Percentiles rank a stretch among this genome's conserved stretches.
phyloP scores from a whole-genome alignment of 2,888 invertebrate genomes.

The Chymomyza caudatula region DNA sequence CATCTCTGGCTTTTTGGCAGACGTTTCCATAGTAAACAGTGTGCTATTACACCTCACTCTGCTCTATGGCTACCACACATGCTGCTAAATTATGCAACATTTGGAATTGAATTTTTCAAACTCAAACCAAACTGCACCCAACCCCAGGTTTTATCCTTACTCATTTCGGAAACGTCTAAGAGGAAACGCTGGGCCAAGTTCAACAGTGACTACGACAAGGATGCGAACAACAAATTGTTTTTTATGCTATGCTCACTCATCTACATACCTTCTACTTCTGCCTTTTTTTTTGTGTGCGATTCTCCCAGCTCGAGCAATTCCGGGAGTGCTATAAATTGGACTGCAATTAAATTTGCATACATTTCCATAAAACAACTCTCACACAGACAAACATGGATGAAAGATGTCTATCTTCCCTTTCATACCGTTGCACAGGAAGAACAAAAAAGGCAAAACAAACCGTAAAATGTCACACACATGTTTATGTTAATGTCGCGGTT shows the following conservation, averaged over 20 bases:
- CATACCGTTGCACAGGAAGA: background rate
- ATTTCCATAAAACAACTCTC: slow-evolving; percentile 58
- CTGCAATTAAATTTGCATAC: slow-evolving; percentile 71
- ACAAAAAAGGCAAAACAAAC: slow-evolving; percentile 18
- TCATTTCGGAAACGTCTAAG: slow-evolving; percentile 43
- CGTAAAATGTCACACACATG: slow-evolving; percentile 67
- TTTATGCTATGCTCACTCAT: slow-evolving; percentile 53
- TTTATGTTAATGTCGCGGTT: slow-evolving; percentile 50
- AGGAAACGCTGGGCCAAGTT: background rate
- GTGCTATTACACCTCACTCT: background rate
- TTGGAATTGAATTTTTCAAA: slow-evolving; percentile 66
- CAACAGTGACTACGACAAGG: background rate
- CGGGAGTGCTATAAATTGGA: slow-evolving; percentile 55
- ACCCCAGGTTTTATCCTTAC: slow-evolving; percentile 10
- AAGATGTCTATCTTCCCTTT: background rate
- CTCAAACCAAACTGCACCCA: slow-evolving; percentile 48
- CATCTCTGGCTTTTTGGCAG: background rate
- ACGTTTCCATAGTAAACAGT: background rate
- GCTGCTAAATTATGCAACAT: slow-evolving; percentile 67
- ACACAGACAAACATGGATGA: background rate
- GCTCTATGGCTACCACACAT: slow-evolving; percentile 22
- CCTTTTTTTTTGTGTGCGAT: background rate
- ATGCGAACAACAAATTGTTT: slow-evolving; percentile 56
- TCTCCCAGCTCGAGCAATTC: background rate
- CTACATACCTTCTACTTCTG: background rate